Percentiles rank a stretch among this genome's conserved stretches.
These are phyloP conservation scores for Albula glossodonta DNA, from an alignment of 2,113 vertebrate species.

Conservation along the genomic window DNA sequence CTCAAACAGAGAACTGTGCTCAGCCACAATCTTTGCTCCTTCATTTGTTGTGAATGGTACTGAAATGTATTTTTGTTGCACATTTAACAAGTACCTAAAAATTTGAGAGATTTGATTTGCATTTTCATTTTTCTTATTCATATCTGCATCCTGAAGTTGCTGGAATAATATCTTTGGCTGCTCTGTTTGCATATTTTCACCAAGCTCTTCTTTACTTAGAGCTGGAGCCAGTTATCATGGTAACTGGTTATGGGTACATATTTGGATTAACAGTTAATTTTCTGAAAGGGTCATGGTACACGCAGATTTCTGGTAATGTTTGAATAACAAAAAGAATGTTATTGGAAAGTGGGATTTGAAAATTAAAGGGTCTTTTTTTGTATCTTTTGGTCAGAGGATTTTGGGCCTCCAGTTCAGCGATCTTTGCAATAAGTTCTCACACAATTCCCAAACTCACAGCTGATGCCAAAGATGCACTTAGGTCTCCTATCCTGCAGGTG, in stretches of 20 bases:
- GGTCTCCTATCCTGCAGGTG: constrained; percentile 41
- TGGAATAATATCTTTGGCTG: background rate
- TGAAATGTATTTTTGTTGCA: background rate
- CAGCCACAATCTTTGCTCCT: no score
- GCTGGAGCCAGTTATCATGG: background rate
- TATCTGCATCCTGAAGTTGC: background rate
- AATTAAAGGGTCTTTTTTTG: background rate
- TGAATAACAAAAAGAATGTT: background rate
- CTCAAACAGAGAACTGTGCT: no score
- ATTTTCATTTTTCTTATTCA: background rate
- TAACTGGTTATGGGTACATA: background rate
- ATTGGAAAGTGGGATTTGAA: background rate
- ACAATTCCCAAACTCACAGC: background rate
- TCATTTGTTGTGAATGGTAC: no score
- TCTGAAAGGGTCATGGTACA: background rate
- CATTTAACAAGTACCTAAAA: background rate
- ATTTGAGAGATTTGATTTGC: no score
- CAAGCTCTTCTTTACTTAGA: background rate
- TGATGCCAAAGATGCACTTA: constrained; percentile 18
- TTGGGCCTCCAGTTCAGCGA: background rate
- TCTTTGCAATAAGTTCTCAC: constrained; percentile 16
- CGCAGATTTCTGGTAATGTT: background rate
- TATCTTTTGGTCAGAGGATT: background rate
- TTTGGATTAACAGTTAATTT: background rate
- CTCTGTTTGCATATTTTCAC: background rate